These are phyloP conservation scores for Chymomyza amoena DNA, from an alignment of 2,888 invertebrate genomes.

Conservation along the genomic window DNA sequence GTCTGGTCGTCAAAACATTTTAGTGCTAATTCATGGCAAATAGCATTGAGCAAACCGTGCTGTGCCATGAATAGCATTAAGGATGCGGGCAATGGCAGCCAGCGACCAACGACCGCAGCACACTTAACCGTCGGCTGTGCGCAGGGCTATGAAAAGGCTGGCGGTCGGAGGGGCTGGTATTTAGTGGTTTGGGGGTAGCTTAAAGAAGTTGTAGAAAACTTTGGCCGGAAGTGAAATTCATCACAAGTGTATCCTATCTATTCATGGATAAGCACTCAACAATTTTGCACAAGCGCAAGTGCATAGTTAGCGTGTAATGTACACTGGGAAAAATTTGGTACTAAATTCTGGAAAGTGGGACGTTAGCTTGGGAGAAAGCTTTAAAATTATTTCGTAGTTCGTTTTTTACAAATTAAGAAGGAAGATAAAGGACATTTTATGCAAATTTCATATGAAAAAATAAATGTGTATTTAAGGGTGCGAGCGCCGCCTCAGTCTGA, in stretches of 20 bases:
- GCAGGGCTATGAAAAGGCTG: not conserved
- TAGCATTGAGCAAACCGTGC: slow-evolving; percentile 9
- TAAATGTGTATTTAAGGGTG: too few species aligned
- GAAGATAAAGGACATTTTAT: too few species aligned
- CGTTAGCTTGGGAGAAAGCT: too few species aligned
- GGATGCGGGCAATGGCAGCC: not conserved
- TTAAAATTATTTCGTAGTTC: too few species aligned
- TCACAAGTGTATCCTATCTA: slow-evolving; percentile 35
- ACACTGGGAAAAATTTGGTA: not conserved
- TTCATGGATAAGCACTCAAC: slow-evolving; percentile 19
- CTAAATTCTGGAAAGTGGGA: too few species aligned
- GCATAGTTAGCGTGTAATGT: not conserved
- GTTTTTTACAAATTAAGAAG: too few species aligned
- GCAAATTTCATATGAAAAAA: too few species aligned
- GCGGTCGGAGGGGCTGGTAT: not conserved
- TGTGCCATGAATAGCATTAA: not conserved
- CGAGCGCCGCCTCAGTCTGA: too few species aligned
- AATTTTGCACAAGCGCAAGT: not conserved
- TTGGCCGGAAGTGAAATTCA: slow-evolving; percentile 42
- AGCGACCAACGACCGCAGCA: slow-evolving; percentile 32
- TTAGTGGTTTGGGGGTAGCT: slow-evolving; percentile 24
- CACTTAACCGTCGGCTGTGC: slow-evolving; percentile 3
- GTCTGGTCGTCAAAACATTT: slow-evolving; percentile 50
- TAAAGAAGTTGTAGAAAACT: slow-evolving; percentile 34
- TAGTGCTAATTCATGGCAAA: slow-evolving; percentile 50